Base-by-base conservation (phyloP, 2,888 invertebrate genomes). In the Tethea ocularis region DNA sequence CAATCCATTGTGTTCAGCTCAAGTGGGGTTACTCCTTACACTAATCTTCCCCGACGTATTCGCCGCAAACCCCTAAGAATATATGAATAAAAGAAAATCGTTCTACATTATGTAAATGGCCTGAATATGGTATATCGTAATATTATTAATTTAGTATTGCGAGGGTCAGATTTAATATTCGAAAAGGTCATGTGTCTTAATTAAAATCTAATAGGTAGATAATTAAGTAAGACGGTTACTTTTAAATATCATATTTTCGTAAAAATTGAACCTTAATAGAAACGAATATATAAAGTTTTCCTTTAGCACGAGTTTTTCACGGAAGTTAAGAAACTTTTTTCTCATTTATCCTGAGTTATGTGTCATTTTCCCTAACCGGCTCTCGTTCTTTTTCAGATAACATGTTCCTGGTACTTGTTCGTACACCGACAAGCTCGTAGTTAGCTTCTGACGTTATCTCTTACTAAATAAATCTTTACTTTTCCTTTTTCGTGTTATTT, bases 21-120 rank as follows among this genome's bases (percentile, higher is more conserved):
- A 15, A 54, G 54, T 33, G 22, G 54, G 36, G 54, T 36, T 36
- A 36, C 54, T 36, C 54, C 33, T 54, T 36, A 54, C 54, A 33
- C 36, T 17, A 54, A 54, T 33, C 33, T 54, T 54, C 15, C 24
- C 33, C 22, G 17, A 33, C 29, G 33, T 33, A 33, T 29, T 33
- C 54, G 11, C 54, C 20, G 29, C 53, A 20, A 15, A 36, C 29
- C 33, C 53, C 20, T 53, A 17, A 33, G 52, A 52, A 52, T 52
- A 26, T 24, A 26, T 26, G 52, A 26, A 52, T 52, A 26, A 26
- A 24, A 52, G 8, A 17, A 23, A 24, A 26, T 7, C 10, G 29
- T 13, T 26, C 24, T 46, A 46, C 46, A 38, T 38, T 41, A 17
- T 6, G 8, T 41, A 41, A 7, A 20, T 46, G 2, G 20, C 10